A percentile compares a stretch with the other conserved stretches of the same genome.
Evolutionary conservation across 92 coral and sea anemone genomes (phyloP).

Genomic region (Porites cylindrica): DNA sequence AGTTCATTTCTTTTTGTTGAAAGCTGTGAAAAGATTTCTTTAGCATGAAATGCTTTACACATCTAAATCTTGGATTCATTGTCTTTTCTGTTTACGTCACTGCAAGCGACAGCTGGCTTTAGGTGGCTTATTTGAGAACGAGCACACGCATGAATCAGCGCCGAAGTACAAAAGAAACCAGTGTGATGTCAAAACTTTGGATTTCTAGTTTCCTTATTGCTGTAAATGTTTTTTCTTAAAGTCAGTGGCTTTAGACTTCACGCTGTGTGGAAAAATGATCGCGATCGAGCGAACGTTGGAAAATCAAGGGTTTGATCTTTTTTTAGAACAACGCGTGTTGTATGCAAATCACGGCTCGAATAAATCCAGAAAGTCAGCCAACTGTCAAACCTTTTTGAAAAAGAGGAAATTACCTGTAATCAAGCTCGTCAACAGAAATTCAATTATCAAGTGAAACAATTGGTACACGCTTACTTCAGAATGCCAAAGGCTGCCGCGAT

Average conservation of each 20-base stretch:
- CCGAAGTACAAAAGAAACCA: constrained; percentile 6
- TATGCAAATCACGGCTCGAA: constrained; percentile 66
- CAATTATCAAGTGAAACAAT: constrained; percentile 46
- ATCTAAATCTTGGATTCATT: constrained; percentile 70
- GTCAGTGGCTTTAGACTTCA: not conserved
- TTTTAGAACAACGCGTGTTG: constrained; percentile 31
- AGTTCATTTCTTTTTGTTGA: constrained; percentile 30
- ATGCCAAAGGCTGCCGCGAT: constrained; percentile 31
- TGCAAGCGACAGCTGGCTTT: constrained; percentile 73
- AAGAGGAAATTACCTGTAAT: constrained; percentile 69
- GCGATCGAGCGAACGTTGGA: not conserved
- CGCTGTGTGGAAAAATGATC: not conserved
- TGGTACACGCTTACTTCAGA: constrained; percentile 45
- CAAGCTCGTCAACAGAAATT: constrained; percentile 73
- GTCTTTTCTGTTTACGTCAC: constrained; percentile 57
- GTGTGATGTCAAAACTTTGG: constrained; percentile 6
- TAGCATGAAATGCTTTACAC: constrained; percentile 13
- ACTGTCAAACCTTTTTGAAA: constrained; percentile 80
- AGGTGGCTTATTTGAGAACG: constrained; percentile 6
- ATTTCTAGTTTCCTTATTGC: not conserved
- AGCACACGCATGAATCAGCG: not conserved
- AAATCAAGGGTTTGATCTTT: constrained; percentile 6
- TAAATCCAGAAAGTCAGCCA: constrained; percentile 74
- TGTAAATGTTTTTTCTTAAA: not conserved
- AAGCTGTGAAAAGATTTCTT: constrained; percentile 15